Evolutionary conservation across 2,797 vertebrate species (phyloP).

Genomic region (Enteromius thamalakanensis): DNA sequence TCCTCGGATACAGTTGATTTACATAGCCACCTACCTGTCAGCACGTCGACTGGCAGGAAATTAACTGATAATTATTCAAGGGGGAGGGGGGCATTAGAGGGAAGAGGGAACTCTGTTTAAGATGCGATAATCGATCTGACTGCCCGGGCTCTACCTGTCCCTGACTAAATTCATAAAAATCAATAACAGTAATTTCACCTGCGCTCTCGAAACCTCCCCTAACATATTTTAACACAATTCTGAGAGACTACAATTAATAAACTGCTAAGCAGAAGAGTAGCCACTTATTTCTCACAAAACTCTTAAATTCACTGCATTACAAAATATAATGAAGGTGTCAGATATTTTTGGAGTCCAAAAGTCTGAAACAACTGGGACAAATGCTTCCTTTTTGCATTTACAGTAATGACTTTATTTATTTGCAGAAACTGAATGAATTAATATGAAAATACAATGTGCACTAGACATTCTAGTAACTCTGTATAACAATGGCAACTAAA

Average conservation of each 20-base stretch:
- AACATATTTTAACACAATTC: not conserved
- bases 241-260: not conserved
- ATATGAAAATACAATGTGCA: not conserved
- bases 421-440: not conserved
- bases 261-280: not conserved
- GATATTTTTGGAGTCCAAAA: not conserved
- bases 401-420: not conserved
- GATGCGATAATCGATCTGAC: slow-evolving; percentile 52
- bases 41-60: slow-evolving; percentile 56
- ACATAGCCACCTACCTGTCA: slow-evolving; percentile 59
- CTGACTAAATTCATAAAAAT: slow-evolving; percentile 54
- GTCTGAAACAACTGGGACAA: not conserved
- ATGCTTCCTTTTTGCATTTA: not conserved
- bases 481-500: no score
- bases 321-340: not conserved
- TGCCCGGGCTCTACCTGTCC: slow-evolving; percentile 38
- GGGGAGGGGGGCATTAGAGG: slow-evolving; percentile 32
- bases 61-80: slow-evolving; percentile 62
- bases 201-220: not conserved
- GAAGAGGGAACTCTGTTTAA: slow-evolving; percentile 50
- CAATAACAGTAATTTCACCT: slow-evolving; percentile 48
- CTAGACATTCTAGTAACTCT: no score
- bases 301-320: not conserved
- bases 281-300: not conserved
- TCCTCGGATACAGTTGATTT: slow-evolving; percentile 45